Conservation (phyloP, 2,797 vertebrate species). For the Xenentodon cancila region DNA sequence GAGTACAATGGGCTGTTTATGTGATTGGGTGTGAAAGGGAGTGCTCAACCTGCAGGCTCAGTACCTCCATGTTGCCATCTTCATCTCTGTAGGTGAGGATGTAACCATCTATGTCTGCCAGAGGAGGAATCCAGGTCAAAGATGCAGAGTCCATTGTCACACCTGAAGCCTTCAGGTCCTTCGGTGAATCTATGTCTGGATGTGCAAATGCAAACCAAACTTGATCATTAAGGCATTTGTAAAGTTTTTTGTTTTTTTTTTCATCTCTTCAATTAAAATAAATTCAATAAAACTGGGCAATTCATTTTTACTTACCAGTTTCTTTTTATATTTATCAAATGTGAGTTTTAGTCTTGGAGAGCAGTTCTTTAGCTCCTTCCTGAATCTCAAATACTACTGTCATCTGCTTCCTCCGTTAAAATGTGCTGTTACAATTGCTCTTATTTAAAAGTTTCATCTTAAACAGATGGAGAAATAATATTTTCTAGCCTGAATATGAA, state of each 20-base stretch:
- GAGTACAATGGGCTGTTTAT: not conserved
- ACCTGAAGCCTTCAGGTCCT: conserved; percentile 79
- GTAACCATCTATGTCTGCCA: conserved; percentile 87
- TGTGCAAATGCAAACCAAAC: conserved; percentile 25
- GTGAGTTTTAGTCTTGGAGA: not conserved
- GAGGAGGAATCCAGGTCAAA: conserved; percentile 85
- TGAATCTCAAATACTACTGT: conserved; percentile 12
- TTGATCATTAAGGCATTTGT: conserved; percentile 7
- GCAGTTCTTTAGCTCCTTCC: conserved; percentile 2
- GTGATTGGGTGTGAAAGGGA: not conserved
- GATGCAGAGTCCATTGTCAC: conserved; percentile 76
- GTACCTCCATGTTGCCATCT: conserved; percentile 77
- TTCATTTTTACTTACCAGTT: not conserved
- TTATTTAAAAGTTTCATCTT: conserved; percentile 43
- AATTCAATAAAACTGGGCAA: not conserved
- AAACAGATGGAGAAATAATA: conserved; percentile 42
- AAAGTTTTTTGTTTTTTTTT: not conserved
- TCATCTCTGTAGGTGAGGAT: conserved; percentile 82
- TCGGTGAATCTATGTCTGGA: conserved; percentile 88
- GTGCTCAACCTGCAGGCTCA: not conserved
- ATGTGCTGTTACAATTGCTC: conserved; percentile 14
- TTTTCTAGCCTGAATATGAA: conserved; percentile 25
- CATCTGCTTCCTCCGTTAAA: conserved; percentile 30
- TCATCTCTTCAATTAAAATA: not conserved
- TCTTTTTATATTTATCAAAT: not conserved